Percentiles rank a stretch among this genome's conserved stretches.
Evolutionary conservation across 2,797 vertebrate genomes (phyloP).

Genomic region (Hapalemur alaotrensis): DNA sequence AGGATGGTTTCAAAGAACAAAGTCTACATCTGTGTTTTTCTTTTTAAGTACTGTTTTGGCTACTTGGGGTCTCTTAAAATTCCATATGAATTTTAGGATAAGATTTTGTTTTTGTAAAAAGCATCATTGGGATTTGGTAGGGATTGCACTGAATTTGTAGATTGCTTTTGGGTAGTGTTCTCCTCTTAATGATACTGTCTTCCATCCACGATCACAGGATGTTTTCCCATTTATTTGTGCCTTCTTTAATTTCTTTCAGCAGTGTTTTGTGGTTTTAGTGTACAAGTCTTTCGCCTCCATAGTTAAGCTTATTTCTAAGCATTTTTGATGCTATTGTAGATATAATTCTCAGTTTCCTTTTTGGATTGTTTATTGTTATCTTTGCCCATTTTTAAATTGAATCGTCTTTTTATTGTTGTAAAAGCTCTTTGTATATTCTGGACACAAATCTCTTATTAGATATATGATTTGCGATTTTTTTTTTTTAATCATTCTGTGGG

Average conservation of each 20-base stretch:
- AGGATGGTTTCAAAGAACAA: neutral
- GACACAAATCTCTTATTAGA: neutral
- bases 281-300: neutral
- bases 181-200: neutral
- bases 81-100: neutral
- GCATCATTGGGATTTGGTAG: neutral
- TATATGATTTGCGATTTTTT: neutral
- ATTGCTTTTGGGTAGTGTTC: neutral
- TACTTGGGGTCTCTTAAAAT: neutral
- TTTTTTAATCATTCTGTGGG: neutral
- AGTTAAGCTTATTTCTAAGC: neutral
- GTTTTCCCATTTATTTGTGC: neutral
- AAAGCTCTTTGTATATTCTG: neutral
- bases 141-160: neutral
- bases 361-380: neutral
- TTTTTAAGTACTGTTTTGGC: neutral
- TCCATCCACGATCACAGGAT: neutral
- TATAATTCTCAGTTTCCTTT: neutral
- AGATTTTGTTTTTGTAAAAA: neutral
- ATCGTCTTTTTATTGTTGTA: neutral
- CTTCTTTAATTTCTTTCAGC: neutral
- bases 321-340: neutral
- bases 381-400: neutral
- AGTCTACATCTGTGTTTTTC: neutral
- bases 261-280: neutral